Percentiles rank a stretch among this genome's conserved stretches.
Conservation (phyloP, 35 echinoderm and acorn worm species). For the Eucidaris tribuloides region DNA sequence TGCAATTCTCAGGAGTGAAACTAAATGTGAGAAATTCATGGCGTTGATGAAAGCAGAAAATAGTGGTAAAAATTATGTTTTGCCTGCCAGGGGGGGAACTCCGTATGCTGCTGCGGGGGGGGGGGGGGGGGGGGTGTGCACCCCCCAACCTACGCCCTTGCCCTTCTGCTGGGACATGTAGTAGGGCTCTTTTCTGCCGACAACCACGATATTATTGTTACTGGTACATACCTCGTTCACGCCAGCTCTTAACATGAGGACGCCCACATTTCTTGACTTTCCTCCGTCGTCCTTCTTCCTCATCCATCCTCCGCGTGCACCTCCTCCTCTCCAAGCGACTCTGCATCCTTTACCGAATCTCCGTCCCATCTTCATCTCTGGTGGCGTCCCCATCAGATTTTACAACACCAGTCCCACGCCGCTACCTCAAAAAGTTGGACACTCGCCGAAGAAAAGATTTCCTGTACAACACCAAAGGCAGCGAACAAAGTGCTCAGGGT, state of each 20-base stretch:
- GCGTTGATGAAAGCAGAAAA: too few relatives aligned
- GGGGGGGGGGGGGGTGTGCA: too few relatives aligned
- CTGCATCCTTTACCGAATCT: slow-evolving; percentile 54
- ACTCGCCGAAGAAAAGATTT: slow-evolving; percentile 89
- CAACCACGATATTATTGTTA: background rate
- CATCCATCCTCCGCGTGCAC: background rate
- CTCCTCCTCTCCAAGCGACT: slow-evolving; percentile 13
- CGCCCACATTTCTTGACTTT: slow-evolving; percentile 19
- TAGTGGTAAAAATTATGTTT: too few relatives aligned
- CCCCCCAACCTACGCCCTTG: too few relatives aligned
- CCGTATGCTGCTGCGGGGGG: too few relatives aligned
- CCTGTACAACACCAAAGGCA: background rate
- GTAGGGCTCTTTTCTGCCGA: too few relatives aligned
- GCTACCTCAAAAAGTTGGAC: slow-evolving; percentile 57
- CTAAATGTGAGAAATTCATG: too few relatives aligned
- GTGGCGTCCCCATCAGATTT: slow-evolving; percentile 84
- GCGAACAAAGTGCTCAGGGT: too few relatives aligned
- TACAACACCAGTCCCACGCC: slow-evolving; percentile 80
- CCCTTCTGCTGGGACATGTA: too few relatives aligned
- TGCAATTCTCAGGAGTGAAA: too few relatives aligned
- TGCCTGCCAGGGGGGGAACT: too few relatives aligned
- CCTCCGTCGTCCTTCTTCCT: background rate
- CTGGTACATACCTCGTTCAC: slow-evolving; percentile 45
- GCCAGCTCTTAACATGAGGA: slow-evolving; percentile 44
- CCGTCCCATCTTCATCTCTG: slow-evolving; percentile 87